Evolutionary conservation across 2,888 invertebrate genomes (phyloP).

Genomic region (Drosophila eohydei): DNA sequence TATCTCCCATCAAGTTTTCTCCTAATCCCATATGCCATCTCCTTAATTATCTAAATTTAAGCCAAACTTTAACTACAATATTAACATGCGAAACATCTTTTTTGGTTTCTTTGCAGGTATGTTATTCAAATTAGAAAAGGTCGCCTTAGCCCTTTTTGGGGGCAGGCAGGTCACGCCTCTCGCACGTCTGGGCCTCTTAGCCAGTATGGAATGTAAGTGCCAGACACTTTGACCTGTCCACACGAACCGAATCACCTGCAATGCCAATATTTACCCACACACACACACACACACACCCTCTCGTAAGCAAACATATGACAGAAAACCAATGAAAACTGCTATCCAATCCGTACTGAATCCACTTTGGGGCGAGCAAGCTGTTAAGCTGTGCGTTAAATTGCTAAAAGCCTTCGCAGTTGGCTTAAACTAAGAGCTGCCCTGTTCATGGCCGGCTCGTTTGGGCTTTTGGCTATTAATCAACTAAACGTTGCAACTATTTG

Average conservation of each 20-base stretch:
- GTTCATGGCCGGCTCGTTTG: constrained; percentile 11
- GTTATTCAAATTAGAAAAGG: constrained; percentile 38
- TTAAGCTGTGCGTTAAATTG: constrained; percentile 81
- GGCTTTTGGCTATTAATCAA: constrained; percentile 74
- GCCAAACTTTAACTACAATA: constrained; percentile 18
- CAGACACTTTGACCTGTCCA: constrained; percentile 50
- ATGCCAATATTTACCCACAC: constrained; percentile 67
- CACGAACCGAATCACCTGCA: constrained; percentile 62
- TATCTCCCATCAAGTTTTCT: not conserved
- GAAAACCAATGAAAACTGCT: constrained; percentile 16
- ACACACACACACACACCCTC: constrained; percentile 21
- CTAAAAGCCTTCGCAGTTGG: constrained; percentile 74
- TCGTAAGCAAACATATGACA: constrained; percentile 52
- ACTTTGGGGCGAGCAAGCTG: constrained; percentile 46
- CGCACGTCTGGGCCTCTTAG: constrained; percentile 13
- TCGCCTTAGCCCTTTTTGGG: constrained; percentile 25
- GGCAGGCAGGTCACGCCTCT: constrained; percentile 28
- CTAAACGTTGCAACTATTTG: constrained; percentile 78
- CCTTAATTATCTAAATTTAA: constrained; percentile 30
- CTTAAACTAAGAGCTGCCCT: constrained; percentile 68
- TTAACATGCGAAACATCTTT: constrained; percentile 17
- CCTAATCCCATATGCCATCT: not conserved
- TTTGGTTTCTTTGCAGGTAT: constrained; percentile 47
- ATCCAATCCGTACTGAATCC: constrained; percentile 5
- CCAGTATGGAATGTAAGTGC: constrained; percentile 35